Evolutionary conservation across 2,888 invertebrate genomes (phyloP), one percentile per base, ranked within the genome.

Genomic region (Ptychoptera albimana): DNA sequence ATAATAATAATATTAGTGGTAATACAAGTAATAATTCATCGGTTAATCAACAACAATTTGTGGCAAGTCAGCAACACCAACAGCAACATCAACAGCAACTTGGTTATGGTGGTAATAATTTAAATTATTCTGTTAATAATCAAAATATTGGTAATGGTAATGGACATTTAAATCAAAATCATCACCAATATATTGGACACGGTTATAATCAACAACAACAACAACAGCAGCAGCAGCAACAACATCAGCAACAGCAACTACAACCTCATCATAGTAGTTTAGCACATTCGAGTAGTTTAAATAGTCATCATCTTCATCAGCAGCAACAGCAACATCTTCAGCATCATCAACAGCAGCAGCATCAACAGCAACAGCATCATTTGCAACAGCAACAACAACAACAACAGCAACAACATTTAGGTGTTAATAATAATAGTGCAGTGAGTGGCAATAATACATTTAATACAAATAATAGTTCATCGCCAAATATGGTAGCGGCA

Each of bases 401-500:
- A 11, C n/a, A 9, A 3, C n/a, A 11, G n/a, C 32, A 32, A 3
- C 32, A 32, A 32, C 32, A 32, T 11, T 32, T 32, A 11, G 57
- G 53, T 53, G 45, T 35, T 32, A 42, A 32, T 5, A 36, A 12
- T 30, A 37, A 30, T 37, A 14, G 29, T 31, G 37, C 31, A 6
- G 42, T 39, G 10, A 23, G 39, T 39, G 36, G 29, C 16, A 12
- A 15, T 12, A 37, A 37, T 16, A 45, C 35, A 35, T 30, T 37
- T 47, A 35, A 39, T 37, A 46, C 45, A 44, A 46, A 45, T 41
- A 49, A 45, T 46, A 46, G 48, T 45, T 23, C 23, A 7, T 23
- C 23, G 23, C 45, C 47, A 49, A 53, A 53, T 49, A 63, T 63
- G 62, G 60, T 63, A 50, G 60, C 64, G 55, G 63, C 62, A 48